Base-by-base conservation (phyloP, 1,140 invertebrate species). In the Theocolax elegans region DNA sequence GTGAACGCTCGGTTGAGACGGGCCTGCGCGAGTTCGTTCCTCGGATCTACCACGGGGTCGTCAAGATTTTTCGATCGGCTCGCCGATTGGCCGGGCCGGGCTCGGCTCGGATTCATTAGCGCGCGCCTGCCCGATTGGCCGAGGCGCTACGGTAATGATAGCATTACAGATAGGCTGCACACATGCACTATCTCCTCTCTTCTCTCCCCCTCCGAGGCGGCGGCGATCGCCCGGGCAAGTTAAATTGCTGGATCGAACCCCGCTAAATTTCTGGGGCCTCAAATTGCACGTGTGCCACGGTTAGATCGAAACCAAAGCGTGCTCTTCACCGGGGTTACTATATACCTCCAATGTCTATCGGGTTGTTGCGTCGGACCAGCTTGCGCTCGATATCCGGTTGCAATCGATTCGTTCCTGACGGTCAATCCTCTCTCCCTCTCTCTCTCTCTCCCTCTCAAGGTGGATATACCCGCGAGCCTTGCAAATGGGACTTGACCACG, bases 31-130 rank as follows among this genome's bases (percentile, higher is more conserved):
- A n/a, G n/a, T n/a, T n/a, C n/a, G n/a, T n/a, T n/a, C n/a, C n/a
- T n/a, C n/a, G n/a, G n/a, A n/a, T n/a, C n/a, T n/a, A n/a, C n/a
- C n/a, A n/a, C n/a, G n/a, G n/a, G n/a, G n/a, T n/a, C n/a, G n/a
- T n/a, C n/a, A 62, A 67, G 72, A 67, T 68, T 75, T 70, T 67
- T 54, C 53, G 75, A 78, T 76, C 74, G 72, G 72, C 54, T 44
- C 54, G 70, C 12, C 75, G 72, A 83, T 83, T 83, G 81, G 81
- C 74, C 58, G n/a, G n/a, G n/a, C n/a, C n/a, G 76, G 68, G 72
- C 70, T 54, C 72, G 76, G 73, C 79, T 81, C 72, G 76, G 81
- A 81, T 82, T 83, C 81, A 83, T 83, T 83, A 83, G 77, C 77
- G 74, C 75, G 75, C 73, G 76, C 51, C 56, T 62, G 56, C 63